A percentile compares a stretch with the other conserved stretches of the same genome.
phyloP scores from a whole-genome alignment of 2,113 vertebrate genomes.

The Astatotilapia flaviijosephi region DNA sequence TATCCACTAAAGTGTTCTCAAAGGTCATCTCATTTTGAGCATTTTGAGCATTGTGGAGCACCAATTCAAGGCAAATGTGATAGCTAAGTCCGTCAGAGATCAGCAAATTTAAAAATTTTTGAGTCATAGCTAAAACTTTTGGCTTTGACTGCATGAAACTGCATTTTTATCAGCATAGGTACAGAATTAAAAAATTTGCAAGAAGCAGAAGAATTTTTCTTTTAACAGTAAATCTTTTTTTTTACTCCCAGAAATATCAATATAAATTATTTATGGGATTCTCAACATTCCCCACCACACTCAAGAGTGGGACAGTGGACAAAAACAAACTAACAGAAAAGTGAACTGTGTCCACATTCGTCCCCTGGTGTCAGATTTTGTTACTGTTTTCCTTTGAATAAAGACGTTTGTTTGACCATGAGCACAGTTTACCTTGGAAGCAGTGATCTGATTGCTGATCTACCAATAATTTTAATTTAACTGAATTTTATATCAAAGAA shows the following conservation, averaged over 20 bases:
- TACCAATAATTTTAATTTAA: not conserved
- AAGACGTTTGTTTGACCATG: not conserved
- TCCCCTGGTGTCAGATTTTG: not conserved
- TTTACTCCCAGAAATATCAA: not conserved
- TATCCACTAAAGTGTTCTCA: not conserved
- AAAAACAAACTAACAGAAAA: not conserved
- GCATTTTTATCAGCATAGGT: not conserved
- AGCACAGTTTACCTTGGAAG: not conserved
- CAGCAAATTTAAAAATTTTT: not conserved
- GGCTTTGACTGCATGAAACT: not conserved
- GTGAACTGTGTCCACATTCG: not conserved
- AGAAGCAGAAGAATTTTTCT: rapidly evolving
- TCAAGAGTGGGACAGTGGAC: not conserved
- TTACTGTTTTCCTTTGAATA: not conserved
- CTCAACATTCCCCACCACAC: rapidly evolving
- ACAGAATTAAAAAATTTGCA: not conserved
- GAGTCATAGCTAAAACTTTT: not conserved
- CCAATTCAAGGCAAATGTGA: not conserved
- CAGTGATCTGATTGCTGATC: not conserved
- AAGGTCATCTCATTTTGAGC: not conserved
- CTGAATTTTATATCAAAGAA: not conserved
- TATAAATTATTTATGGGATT: not conserved
- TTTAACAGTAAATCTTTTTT: not conserved
- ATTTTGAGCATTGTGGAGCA: not conserved
- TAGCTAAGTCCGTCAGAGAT: rapidly evolving